Conservation (phyloP, 2,113 vertebrate genomes). For the Trematocara variabile region DNA sequence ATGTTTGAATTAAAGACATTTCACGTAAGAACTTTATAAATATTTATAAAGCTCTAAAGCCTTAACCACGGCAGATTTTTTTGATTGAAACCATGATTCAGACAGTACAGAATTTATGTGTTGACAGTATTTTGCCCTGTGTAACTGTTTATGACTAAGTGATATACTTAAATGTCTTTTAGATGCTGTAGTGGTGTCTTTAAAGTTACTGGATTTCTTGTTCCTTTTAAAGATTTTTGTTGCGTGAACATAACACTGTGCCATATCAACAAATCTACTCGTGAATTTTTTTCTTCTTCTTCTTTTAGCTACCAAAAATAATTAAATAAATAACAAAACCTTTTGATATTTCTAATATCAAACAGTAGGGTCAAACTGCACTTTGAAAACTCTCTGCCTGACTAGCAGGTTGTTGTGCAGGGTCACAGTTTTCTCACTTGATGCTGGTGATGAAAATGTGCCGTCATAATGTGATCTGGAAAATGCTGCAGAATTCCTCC, state of each 20-base stretch:
- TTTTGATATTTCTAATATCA: background rate
- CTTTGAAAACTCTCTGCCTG: background rate
- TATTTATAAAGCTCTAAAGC: background rate
- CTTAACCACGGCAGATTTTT: background rate
- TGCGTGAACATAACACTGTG: background rate
- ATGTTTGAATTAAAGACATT: background rate
- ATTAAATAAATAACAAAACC: background rate
- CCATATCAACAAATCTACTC: background rate
- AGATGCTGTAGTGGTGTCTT: slow-evolving; percentile 6
- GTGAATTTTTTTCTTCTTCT: background rate
- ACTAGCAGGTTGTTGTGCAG: background rate
- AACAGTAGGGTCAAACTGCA: background rate
- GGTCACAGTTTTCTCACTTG: background rate
- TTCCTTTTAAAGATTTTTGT: background rate
- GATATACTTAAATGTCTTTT: background rate
- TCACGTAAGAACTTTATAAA: background rate
- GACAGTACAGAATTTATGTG: background rate
- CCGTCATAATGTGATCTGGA: background rate
- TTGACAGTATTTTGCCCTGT: background rate
- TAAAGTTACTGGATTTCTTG: slow-evolving; percentile 2
- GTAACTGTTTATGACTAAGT: background rate
- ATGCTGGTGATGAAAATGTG: background rate
- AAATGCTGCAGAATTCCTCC: slow-evolving; percentile 5
- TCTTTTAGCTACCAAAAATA: slow-evolving; percentile 1
- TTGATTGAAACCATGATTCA: background rate